Conservation (phyloP, 2,888 invertebrate species). For the Heteropelma amictum region DNA sequence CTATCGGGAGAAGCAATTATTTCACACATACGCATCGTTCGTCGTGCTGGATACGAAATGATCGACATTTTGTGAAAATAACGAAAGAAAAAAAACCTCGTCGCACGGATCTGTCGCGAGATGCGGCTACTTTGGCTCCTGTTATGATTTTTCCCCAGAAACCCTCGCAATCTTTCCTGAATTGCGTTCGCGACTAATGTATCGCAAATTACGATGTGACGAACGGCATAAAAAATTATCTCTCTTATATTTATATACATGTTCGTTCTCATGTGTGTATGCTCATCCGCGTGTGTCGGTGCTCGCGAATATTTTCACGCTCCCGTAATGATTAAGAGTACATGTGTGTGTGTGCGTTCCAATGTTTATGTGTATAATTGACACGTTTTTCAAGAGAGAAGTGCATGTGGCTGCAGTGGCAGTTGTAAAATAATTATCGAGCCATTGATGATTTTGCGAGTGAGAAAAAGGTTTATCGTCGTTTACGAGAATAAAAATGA, state of each 20-base stretch:
- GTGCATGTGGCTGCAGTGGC: not conserved
- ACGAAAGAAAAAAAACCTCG: no score
- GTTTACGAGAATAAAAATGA: not conserved
- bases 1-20: no score
- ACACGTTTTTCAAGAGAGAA: not conserved
- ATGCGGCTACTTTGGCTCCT: no score
- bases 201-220: not conserved
- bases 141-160: no score
- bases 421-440: not conserved
- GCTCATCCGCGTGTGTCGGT: no score
- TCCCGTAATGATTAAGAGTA: not conserved
- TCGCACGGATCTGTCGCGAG: no score
- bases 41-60: no score
- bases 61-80: no score
- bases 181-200: not conserved
- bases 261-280: no score
- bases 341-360: no score
- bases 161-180: conserved; percentile 17
- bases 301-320: not conserved
- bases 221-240: not conserved
- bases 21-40: no score
- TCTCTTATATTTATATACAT: not conserved
- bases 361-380: no score
- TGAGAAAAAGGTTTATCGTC: not conserved
- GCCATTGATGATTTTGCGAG: conserved; percentile 11